phyloP scores from a whole-genome alignment of 1,140 invertebrate genomes.

The Drosophila lacteicornis region DNA sequence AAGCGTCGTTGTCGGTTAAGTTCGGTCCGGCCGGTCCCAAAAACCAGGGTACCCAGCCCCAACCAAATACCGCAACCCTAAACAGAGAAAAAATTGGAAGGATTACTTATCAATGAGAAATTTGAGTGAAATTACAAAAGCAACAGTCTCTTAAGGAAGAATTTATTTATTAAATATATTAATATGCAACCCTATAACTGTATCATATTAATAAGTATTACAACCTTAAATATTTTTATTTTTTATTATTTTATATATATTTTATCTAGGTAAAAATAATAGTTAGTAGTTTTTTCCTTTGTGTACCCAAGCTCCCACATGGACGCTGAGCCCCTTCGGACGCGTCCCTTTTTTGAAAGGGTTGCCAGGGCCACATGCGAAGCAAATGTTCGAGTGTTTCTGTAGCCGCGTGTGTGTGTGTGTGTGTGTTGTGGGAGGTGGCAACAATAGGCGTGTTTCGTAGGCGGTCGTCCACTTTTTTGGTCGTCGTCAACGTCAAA shows the following conservation, averaged over 20 bases:
- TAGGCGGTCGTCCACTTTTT: slow-evolving; percentile 51
- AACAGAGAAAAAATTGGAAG: neutral
- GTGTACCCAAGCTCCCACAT: slow-evolving; percentile 12
- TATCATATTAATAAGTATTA: too few species aligned
- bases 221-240: too few species aligned
- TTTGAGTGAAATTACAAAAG: neutral
- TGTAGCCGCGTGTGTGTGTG: slow-evolving; percentile 1
- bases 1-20: slow-evolving; percentile 44
- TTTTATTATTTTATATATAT: too few species aligned
- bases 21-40: slow-evolving; percentile 35
- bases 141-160: too few species aligned
- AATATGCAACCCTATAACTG: neutral
- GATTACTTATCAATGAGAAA: neutral
- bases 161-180: neutral
- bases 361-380: slow-evolving; percentile 53
- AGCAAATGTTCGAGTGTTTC: slow-evolving; percentile 37
- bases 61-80: slow-evolving; percentile 11
- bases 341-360: slow-evolving; percentile 39
- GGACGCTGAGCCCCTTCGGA: slow-evolving; percentile 5
- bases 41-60: slow-evolving; percentile 34
- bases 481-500: slow-evolving; percentile 38
- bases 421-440: slow-evolving; percentile 20
- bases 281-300: neutral
- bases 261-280: neutral
- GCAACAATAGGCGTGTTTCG: slow-evolving; percentile 55